A percentile compares a stretch with the other conserved stretches of the same genome.
phyloP scores from a whole-genome alignment of 2,888 invertebrate genomes.

The Ctenicera cuprea region DNA sequence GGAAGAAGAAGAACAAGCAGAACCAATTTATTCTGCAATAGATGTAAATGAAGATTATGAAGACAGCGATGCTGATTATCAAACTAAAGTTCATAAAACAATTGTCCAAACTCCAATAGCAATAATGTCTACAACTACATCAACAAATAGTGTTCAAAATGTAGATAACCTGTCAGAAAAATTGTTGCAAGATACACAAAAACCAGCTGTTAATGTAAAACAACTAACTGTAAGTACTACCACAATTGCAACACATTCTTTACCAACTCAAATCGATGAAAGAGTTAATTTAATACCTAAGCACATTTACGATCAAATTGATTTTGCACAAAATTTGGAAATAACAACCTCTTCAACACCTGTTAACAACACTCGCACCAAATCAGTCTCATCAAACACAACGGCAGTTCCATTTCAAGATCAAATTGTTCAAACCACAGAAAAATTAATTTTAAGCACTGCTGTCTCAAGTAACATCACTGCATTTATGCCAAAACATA shows the following conservation, averaged over 20 bases:
- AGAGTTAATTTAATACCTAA: conserved; percentile 55
- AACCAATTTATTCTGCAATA: not conserved
- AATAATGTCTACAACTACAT: not conserved
- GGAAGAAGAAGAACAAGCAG: not conserved
- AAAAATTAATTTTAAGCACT: not conserved
- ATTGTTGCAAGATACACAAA: too few species aligned
- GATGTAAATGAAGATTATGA: not conserved
- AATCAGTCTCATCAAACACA: not conserved
- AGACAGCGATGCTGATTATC: not conserved
- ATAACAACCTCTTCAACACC: not conserved
- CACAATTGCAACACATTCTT: not conserved
- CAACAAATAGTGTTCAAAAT: too few species aligned
- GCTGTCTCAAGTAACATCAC: too few species aligned
- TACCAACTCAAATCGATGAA: not conserved
- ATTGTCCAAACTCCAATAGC: not conserved
- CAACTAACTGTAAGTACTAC: not conserved
- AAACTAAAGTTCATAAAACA: not conserved
- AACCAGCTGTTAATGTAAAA: not conserved
- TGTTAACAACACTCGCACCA: not conserved
- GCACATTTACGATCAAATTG: conserved; percentile 67
- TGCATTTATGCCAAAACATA: conserved; percentile 61
- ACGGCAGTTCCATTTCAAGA: not conserved
- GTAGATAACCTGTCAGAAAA: too few species aligned
- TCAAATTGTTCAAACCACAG: conserved; percentile 6
- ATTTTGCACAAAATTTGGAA: not conserved